phyloP scores from a whole-genome alignment of 2,113 vertebrate species.

The Pterocles burchelli region DNA sequence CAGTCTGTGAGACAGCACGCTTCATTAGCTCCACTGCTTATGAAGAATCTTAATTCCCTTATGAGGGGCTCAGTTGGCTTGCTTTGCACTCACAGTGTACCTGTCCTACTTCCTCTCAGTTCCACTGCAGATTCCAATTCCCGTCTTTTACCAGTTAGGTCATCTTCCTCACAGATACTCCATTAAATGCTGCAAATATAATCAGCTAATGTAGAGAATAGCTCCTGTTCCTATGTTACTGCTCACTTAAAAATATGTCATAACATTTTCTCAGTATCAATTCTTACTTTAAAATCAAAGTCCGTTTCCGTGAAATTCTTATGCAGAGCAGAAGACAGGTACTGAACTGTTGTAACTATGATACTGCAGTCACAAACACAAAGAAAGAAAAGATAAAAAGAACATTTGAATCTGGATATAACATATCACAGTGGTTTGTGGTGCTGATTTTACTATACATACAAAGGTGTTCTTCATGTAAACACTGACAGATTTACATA shows the following conservation, averaged over 20 bases:
- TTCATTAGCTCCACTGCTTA: not conserved
- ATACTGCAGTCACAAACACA: conserved; percentile 81
- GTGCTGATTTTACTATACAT: not conserved
- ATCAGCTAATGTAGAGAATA: not conserved
- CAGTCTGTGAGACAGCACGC: not conserved
- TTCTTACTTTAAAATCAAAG: conserved; percentile 96
- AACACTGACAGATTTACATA: not conserved
- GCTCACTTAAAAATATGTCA: not conserved
- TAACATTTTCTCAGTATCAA: not conserved
- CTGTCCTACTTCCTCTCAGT: not conserved
- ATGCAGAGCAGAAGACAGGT: conserved; percentile 91
- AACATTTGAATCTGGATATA: not conserved
- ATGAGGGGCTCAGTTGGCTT: not conserved
- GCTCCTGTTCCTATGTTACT: not conserved
- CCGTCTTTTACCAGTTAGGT: not conserved
- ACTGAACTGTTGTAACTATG: conserved; percentile 94
- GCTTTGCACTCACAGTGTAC: not conserved
- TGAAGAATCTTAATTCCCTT: not conserved
- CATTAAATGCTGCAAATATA: not conserved
- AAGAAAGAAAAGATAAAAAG: not conserved
- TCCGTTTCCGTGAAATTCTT: conserved; percentile 96
- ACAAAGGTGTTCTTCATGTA: not conserved
- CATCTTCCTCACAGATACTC: not conserved
- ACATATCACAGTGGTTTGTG: not conserved
- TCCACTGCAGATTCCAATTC: not conserved